Base-by-base conservation (phyloP, 2,797 vertebrate species). In the Gallirallus australis region DNA sequence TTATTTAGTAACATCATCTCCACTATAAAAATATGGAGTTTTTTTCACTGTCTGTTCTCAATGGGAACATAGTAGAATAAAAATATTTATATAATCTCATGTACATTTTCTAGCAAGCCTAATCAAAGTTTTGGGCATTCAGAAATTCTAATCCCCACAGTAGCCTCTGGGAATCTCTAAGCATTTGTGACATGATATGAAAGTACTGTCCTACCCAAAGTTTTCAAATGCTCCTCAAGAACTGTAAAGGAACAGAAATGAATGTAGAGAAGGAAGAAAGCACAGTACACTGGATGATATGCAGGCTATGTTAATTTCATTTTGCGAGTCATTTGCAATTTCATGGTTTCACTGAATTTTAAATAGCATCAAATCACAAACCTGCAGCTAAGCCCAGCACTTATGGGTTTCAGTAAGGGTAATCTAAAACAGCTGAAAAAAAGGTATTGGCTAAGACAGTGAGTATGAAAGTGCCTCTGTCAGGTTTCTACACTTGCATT, bases 291-390 rank as follows among this genome's bases (percentile, higher is more conserved):
- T 35, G 24, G 21, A 13, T 56, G 21, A 52, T 71, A 78, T 15
- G 28, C 23, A 78, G 24, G 24, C 35, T 42, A 24, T 54, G 53
- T 53, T 95, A 93, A 91, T 70, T 89, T 89, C 13, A 28, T 93
- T 93, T 89, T 77, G 33, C 0, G 1, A 37, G 23, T 87, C 17
- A 82, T 90, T 94, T 86, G 25, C 35, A 93, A 92, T 86, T 91
- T 95, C 68, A 61, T 71, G 39, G n/a, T 90, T 90, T 91, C 80
- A 40, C 33, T 95, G 76, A 79, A 86, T 91, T 96, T 96, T 95
- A 92, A 89, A 89, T 69, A 65, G 17, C n/a, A 52, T 93, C 59
- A 81, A 75, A 94, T 93, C 53, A 64, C 61, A 94, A 95, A 82
- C 40, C 61, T 83, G 13, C 68, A 89, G 76, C 45, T 88, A 76